Percentiles rank a stretch among this genome's conserved stretches.
phyloP scores from a whole-genome alignment of 2,888 invertebrate genomes.

The Ganaspis brasiliensis region DNA sequence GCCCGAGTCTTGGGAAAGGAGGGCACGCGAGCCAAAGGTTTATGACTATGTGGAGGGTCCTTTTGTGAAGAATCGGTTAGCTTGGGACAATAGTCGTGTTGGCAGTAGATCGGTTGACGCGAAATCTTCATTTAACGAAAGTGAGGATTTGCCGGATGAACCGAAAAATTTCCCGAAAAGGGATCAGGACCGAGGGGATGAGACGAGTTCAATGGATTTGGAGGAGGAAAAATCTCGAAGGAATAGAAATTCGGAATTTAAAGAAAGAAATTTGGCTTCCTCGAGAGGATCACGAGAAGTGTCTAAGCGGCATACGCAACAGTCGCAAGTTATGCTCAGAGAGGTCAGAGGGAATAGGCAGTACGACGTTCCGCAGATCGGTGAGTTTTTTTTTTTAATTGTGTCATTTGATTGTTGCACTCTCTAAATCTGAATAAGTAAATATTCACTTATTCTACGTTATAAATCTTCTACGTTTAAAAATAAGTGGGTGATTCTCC shows the following conservation, averaged over 20 bases:
- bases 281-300: conserved; percentile 50
- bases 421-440: too few relatives aligned
- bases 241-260: conserved; percentile 40
- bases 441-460: too few relatives aligned
- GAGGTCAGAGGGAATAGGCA: conserved; percentile 83
- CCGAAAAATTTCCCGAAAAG: conserved; percentile 2
- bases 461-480: too few relatives aligned
- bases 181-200: conserved; percentile 54
- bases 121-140: conserved; percentile 30
- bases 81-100: background rate
- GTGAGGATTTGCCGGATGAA: conserved; percentile 11
- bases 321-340: conserved; percentile 89
- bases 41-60: conserved; percentile 39
- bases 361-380: conserved; percentile 93
- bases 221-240: conserved; percentile 65
- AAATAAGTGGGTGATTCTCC: too few relatives aligned
- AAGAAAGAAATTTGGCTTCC: conserved; percentile 57
- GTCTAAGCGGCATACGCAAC: conserved; percentile 57
- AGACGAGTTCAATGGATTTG: conserved; percentile 63
- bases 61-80: conserved; percentile 28
- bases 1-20: conserved; percentile 10
- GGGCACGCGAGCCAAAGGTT: background rate
- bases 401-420: too few relatives aligned
- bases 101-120: background rate
- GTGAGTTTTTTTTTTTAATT: conserved; percentile 80